phyloP scores from a whole-genome alignment of 2,113 vertebrate genomes.

The Vulpes lagopus region DNA sequence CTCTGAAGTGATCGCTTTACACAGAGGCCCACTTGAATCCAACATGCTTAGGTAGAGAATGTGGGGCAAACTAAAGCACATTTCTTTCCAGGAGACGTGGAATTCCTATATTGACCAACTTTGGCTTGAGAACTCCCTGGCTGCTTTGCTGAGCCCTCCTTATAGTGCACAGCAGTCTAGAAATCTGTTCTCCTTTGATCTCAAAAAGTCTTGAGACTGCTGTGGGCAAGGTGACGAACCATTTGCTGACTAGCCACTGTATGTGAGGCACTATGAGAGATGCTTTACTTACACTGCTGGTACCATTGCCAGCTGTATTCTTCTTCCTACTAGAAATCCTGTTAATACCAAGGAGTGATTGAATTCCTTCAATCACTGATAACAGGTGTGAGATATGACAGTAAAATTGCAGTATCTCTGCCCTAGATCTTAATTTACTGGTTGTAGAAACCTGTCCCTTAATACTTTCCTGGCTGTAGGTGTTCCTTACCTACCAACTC shows the following conservation, averaged over 20 bases:
- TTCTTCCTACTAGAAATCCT: constrained; percentile 40
- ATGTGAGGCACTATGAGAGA: not conserved
- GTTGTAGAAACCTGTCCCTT: constrained; percentile 19
- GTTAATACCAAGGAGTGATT: not conserved
- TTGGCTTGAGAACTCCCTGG: not conserved
- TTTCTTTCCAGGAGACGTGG: not conserved
- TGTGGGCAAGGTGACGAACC: not conserved
- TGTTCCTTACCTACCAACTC: constrained; percentile 55
- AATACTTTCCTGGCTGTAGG: not conserved
- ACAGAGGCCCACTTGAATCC: not conserved
- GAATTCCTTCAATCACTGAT: too few species aligned
- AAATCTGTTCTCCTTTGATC: not conserved
- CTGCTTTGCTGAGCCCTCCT: not conserved
- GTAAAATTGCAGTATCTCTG: not conserved
- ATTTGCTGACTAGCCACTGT: not conserved
- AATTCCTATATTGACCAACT: not conserved
- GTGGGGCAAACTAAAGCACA: not conserved
- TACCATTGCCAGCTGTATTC: not conserved
- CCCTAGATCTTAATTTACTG: not conserved
- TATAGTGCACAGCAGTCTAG: not conserved
- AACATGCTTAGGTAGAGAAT: not conserved
- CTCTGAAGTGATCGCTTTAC: not conserved
- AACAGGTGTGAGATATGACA: not conserved
- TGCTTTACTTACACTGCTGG: not conserved
- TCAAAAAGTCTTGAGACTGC: not conserved